A percentile compares a stretch with the other conserved stretches of the same genome.
Conservation (phyloP, 2,113 vertebrate species). For the Pangasianodon hypophthalmus region DNA sequence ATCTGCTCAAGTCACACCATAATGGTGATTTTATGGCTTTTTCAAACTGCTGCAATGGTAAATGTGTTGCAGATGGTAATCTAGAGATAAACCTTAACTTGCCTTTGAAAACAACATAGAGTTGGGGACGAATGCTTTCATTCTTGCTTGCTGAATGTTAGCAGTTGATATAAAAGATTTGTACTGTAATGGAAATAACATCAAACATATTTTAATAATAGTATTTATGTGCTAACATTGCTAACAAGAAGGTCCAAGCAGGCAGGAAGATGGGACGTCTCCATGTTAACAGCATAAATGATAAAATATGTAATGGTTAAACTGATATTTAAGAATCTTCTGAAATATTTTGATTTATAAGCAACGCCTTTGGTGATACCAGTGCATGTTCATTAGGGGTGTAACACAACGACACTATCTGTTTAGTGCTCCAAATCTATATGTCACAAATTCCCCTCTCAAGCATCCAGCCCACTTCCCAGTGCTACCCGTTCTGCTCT, state of each 20-base stretch:
- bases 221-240: background rate
- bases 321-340: background rate
- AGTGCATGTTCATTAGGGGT: background rate
- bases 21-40: slow-evolving; percentile 56
- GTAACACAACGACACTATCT: background rate
- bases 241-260: background rate
- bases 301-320: background rate
- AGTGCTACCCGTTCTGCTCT: background rate
- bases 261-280: background rate
- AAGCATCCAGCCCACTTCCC: background rate
- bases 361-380: background rate
- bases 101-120: slow-evolving; percentile 25
- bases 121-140: background rate
- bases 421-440: background rate
- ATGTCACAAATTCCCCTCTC: background rate
- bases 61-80: slow-evolving; percentile 50
- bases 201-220: background rate
- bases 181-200: background rate
- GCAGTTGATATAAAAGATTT: background rate
- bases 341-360: background rate
- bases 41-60: slow-evolving; percentile 46
- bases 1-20: slow-evolving; percentile 52
- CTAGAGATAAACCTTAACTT: slow-evolving; percentile 44
- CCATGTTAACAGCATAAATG: background rate
- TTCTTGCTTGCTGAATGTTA: background rate